These are phyloP conservation scores for Apamea epomidion DNA, from an alignment of 2,888 invertebrate species.

Conservation along the genomic window DNA sequence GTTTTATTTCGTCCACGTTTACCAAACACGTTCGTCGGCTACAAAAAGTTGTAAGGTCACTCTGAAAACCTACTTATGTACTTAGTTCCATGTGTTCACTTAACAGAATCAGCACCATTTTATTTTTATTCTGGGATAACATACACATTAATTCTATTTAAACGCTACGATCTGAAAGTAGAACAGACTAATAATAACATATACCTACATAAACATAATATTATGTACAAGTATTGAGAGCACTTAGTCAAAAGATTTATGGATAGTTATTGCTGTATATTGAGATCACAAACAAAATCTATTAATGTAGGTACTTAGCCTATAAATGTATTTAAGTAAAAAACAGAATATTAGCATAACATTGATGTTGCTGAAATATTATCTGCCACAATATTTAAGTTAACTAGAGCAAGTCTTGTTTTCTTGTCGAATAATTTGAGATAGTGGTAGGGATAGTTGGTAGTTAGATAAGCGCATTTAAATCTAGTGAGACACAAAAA, in stretches of 20 bases:
- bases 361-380: slow-evolving; percentile 30
- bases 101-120: not conserved
- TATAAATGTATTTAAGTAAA: slow-evolving; percentile 18
- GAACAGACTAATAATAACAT: not conserved
- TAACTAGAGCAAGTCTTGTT: not conserved
- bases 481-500: not conserved
- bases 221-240: slow-evolving; percentile 4
- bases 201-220: not conserved
- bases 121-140: not conserved
- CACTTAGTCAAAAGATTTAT: slow-evolving; percentile 36
- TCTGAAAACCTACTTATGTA: not conserved
- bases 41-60: not conserved
- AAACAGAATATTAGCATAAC: slow-evolving; percentile 5
- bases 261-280: slow-evolving; percentile 16
- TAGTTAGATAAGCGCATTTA: not conserved
- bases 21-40: not conserved
- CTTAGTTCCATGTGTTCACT: not conserved
- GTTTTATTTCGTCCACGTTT: not conserved
- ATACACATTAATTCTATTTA: too few species aligned
- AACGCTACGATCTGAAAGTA: not conserved
- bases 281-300: slow-evolving; percentile 22
- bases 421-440: not conserved
- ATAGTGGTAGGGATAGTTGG: not conserved
- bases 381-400: slow-evolving; percentile 12
- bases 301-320: not conserved